Evolutionary conservation across 2,113 vertebrate species (phyloP).

Genomic region (Datnioides undecimradiatus): DNA sequence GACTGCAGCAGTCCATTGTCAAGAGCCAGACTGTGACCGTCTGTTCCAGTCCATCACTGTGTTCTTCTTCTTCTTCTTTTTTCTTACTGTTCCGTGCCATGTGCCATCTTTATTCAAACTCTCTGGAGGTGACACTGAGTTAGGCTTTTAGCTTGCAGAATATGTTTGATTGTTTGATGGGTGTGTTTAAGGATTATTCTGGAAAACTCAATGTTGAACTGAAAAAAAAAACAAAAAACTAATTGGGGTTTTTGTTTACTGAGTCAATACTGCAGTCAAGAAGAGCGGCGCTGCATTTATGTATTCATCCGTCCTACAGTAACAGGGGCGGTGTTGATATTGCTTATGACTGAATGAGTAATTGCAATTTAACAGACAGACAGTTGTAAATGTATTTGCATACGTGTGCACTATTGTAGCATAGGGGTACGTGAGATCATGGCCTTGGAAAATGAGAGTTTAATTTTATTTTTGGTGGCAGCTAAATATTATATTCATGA

Average conservation of each 20-base stretch:
- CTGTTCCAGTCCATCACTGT: conserved; percentile 66
- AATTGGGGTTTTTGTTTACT: no score
- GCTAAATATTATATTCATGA: conserved; percentile 2
- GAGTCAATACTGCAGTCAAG: conserved; percentile 8
- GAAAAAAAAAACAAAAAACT: neutral
- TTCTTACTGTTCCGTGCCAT: conserved; percentile 27
- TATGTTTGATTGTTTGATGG: conserved; percentile 29
- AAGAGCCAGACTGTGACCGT: conserved; percentile 69
- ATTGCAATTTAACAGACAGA: neutral
- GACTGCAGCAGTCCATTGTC: conserved; percentile 67
- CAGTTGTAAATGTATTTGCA: neutral
- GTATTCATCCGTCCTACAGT: neutral
- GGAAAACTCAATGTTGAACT: conserved; percentile 9
- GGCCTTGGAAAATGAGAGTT: neutral
- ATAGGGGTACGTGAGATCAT: neutral
- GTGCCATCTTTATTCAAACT: conserved; percentile 51
- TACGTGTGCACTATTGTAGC: neutral
- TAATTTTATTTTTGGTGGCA: neutral
- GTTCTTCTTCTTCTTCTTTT: conserved; percentile 24
- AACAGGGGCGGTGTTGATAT: neutral
- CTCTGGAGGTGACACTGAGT: conserved; percentile 23
- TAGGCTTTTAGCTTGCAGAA: conserved; percentile 12
- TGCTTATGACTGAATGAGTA: neutral
- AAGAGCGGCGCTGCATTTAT: neutral
- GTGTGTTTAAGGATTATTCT: conserved; percentile 12